Conservation (phyloP, 1,140 invertebrate species). For the Bombus cullumanus region DNA sequence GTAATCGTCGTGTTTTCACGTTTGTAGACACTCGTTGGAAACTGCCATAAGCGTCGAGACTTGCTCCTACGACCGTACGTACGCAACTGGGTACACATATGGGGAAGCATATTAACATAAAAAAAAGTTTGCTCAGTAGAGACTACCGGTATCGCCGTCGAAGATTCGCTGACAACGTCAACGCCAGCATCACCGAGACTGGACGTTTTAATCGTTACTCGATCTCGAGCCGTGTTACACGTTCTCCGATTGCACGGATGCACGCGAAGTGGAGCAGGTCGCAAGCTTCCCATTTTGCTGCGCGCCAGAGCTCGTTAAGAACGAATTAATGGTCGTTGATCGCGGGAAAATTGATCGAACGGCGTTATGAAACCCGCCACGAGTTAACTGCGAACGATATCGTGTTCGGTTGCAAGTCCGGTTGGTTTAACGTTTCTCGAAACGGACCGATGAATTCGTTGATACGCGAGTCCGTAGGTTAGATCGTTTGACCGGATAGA, state of each 20-base stretch:
- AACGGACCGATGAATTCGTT: neutral
- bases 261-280: neutral
- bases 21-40: neutral
- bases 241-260: constrained; percentile 4
- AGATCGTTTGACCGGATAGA: neutral
- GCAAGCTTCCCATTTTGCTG: neutral
- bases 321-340: constrained; percentile 2
- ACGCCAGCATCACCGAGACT: neutral
- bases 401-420: neutral
- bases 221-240: constrained; percentile 1
- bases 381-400: constrained; percentile 15
- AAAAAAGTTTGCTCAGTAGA: constrained; percentile 26
- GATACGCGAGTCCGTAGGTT: neutral
- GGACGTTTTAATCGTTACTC: constrained; percentile 32
- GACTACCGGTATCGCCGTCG: constrained; percentile 8
- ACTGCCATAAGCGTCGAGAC: constrained; percentile 1
- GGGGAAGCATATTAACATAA: constrained; percentile 22
- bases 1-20: constrained; percentile 4
- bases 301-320: neutral
- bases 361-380: neutral
- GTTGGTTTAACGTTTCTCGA: constrained; percentile 9
- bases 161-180: constrained; percentile 43
- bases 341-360: constrained; percentile 14
- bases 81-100: constrained; percentile 18
- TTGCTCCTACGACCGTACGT: neutral